Evolutionary conservation across 2,113 vertebrate genomes (phyloP).

Genomic region (Mola mola): DNA sequence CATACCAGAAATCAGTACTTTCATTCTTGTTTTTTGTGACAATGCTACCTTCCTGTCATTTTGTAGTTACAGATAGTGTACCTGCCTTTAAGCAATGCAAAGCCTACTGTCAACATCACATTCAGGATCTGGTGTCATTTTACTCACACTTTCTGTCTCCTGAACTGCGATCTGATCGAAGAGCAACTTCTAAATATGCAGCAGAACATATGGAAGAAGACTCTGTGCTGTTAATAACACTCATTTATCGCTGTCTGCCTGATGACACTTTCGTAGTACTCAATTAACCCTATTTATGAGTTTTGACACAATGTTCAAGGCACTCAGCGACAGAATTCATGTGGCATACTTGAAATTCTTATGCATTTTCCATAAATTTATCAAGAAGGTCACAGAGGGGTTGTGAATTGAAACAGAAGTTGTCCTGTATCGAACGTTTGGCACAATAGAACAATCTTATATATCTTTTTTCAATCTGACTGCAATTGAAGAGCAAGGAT

Average conservation of each 20-base stretch:
- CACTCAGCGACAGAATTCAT: conserved; percentile 12
- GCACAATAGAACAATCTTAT: background rate
- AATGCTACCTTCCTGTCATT: no score
- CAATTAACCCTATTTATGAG: conserved; percentile 38
- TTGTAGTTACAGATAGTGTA: no score
- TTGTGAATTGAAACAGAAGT: conserved; percentile 1
- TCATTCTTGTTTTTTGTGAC: no score
- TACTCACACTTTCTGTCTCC: background rate
- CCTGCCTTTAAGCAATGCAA: no score
- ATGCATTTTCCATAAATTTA: conserved; percentile 28
- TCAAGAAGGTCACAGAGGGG: conserved; percentile 24
- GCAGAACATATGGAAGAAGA: conserved; percentile 26
- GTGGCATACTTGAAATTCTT: conserved; percentile 8
- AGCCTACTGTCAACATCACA: no score
- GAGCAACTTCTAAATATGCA: conserved; percentile 16
- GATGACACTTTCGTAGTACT: conserved; percentile 36
- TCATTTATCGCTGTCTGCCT: conserved; percentile 56
- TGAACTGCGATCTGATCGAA: background rate
- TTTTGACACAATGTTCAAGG: conserved; percentile 25
- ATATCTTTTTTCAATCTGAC: no score
- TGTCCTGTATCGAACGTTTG: no score
- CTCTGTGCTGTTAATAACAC: conserved; percentile 28
- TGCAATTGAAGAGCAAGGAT: no score
- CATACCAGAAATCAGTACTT: no score
- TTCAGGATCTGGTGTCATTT: no score